phyloP scores from a whole-genome alignment of 2,888 invertebrate genomes.

The Ceriagrion tenellum region DNA sequence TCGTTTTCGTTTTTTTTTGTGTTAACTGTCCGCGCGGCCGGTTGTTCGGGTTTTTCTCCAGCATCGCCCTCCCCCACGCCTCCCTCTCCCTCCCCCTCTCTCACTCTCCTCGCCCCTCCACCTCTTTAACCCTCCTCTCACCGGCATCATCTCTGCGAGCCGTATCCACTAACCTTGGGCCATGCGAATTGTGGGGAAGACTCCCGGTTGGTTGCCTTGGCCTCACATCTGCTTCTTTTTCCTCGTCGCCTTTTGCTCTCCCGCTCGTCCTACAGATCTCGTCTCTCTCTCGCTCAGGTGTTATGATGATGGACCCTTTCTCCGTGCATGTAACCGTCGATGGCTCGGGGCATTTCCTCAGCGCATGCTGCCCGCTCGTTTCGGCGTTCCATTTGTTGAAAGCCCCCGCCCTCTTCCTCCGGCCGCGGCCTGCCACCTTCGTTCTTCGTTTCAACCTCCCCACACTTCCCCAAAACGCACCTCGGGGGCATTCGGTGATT shows the following conservation, averaged over 20 bases:
- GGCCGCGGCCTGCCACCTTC: background rate
- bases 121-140: background rate
- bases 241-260: background rate
- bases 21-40: background rate
- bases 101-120: background rate
- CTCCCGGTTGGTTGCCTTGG: background rate
- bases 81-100: background rate
- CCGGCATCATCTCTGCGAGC: background rate
- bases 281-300: background rate
- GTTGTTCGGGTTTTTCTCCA: slow-evolving; percentile 42
- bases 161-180: slow-evolving; percentile 4
- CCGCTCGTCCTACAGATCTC: background rate
- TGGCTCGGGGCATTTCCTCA: background rate
- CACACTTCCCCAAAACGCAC: background rate
- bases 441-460: background rate
- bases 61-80: background rate
- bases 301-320: slow-evolving; percentile 26
- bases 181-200: slow-evolving; percentile 16
- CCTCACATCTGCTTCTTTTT: background rate
- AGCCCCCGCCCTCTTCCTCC: background rate
- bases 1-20: slow-evolving; percentile 31
- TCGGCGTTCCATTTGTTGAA: background rate
- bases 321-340: slow-evolving; percentile 7
- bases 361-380: background rate
- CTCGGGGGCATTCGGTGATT: background rate